Evolutionary conservation across 2,888 invertebrate genomes (phyloP), one percentile per base, ranked within the genome.

Genomic region (Spodoptera exigua): DNA sequence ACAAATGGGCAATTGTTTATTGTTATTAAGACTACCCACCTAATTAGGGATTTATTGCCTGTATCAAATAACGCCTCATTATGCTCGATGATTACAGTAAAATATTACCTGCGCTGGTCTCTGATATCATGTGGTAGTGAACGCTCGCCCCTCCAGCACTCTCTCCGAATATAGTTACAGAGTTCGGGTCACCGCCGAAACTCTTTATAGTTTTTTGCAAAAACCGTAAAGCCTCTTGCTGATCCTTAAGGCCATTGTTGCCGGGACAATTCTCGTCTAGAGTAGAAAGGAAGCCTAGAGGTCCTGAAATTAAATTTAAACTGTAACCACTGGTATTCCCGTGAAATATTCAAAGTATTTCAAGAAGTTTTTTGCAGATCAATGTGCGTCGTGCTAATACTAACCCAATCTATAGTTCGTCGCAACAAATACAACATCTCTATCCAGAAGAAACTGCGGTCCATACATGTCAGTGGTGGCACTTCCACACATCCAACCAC

Each of bases 401-500:
- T 73, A 82, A 89, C 96, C 96, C 67, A 96, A 90, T 87, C 97
- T 95, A 79, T 96, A 97, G 81, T 97, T 97, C 0, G 95, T 94
- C 5, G 95, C 95, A 0, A 97, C 96, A 10, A 96, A 92, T 9
- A 97, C 84, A 1, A 97, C 93, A 72, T 97, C 96, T 66, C 95
- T 95, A 72, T 97, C 97, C 45, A 97, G 87, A 2, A 97, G 87
- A 74, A 95, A 95, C 64, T 96, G 95, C 0, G 97, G 97, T 0
- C 96, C 96, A 77, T 97, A 97, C 89, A 95, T 96, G 2, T 90
- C 83, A 1, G 95, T 95, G 48, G 96, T 95, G 0, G 96, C 96
- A 0, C 96, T 95, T 0, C 97, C 97, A 60, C 96, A 96, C 82
- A 97, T 94, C 96, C 96, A 97, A 2, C 97, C 97, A 3, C 97